phyloP scores from a whole-genome alignment of 2,888 invertebrate species.

The Frankliniella intonsa region DNA sequence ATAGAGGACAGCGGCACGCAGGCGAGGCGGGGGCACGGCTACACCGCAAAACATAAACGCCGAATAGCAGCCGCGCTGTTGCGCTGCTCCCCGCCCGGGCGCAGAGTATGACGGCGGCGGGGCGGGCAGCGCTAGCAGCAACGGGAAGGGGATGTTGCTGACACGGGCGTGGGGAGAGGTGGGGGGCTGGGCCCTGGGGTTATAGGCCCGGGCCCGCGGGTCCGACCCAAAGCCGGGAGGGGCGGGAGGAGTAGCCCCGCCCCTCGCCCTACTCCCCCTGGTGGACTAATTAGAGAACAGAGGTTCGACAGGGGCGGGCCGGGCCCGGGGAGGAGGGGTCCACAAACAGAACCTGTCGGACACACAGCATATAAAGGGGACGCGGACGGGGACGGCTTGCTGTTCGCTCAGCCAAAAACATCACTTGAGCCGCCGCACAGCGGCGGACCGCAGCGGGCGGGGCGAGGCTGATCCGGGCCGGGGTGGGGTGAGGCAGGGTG shows the following conservation, averaged over 20 bases:
- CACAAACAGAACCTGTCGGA: no score
- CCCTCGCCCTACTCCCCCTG: neutral
- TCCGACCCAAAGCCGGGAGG: neutral
- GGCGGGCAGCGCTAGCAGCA: no score
- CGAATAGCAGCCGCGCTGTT: neutral
- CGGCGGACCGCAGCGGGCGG: no score
- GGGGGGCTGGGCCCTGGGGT: no score
- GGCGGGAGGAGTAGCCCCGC: neutral
- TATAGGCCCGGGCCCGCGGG: neutral
- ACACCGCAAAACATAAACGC: neutral
- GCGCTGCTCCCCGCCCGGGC: neutral
- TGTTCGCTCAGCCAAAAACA: no score
- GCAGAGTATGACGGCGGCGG: neutral
- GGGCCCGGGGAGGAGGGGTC: neutral
- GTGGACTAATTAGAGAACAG: conserved; percentile 24
- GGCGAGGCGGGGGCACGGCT: neutral
- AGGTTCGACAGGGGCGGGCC: neutral
- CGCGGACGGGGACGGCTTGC: no score
- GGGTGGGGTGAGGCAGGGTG: neutral
- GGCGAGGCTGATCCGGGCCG: no score
- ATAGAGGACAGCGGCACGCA: neutral
- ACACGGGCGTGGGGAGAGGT: no score
- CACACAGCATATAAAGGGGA: no score
- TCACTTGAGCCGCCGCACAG: no score
- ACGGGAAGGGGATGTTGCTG: no score